Conservation (phyloP, 1,140 invertebrate species). For the Idris sp. region DNA sequence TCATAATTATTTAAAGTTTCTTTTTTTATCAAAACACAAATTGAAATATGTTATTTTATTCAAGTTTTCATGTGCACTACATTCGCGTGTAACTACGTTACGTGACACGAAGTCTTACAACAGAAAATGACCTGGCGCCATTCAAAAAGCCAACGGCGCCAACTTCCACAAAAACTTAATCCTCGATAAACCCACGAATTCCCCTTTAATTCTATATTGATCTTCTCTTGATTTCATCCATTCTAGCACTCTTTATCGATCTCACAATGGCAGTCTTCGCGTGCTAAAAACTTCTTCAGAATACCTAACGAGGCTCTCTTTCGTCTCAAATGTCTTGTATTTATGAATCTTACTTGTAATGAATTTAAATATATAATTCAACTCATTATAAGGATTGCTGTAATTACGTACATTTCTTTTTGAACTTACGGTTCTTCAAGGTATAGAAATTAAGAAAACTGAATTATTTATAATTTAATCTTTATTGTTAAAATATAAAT, state of each 20-base stretch:
- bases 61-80: conserved; percentile 25
- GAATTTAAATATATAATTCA: conserved; percentile 44
- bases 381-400: conserved; percentile 10
- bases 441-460: too few relatives aligned
- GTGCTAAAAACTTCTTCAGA: conserved; percentile 24
- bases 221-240: conserved; percentile 68
- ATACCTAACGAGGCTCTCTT: conserved; percentile 29
- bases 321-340: conserved; percentile 19
- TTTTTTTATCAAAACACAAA: conserved; percentile 6
- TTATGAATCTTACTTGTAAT: conserved; percentile 27
- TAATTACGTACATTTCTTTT: conserved; percentile 17
- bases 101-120: conserved; percentile 52
- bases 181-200: conserved; percentile 67
- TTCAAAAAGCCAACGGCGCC: conserved; percentile 25
- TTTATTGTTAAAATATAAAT: too few relatives aligned
- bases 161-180: conserved; percentile 62
- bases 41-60: conserved; percentile 31
- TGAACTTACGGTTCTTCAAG: too few relatives aligned
- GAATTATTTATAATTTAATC: too few relatives aligned
- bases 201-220: conserved; percentile 66
- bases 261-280: conserved; percentile 26
- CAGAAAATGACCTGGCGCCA: conserved; percentile 37
- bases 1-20: too few relatives aligned
- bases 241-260: conserved; percentile 16
- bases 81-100: conserved; percentile 39